Base-by-base conservation (phyloP, 2,888 invertebrate genomes). In the Lobophora halterata region DNA sequence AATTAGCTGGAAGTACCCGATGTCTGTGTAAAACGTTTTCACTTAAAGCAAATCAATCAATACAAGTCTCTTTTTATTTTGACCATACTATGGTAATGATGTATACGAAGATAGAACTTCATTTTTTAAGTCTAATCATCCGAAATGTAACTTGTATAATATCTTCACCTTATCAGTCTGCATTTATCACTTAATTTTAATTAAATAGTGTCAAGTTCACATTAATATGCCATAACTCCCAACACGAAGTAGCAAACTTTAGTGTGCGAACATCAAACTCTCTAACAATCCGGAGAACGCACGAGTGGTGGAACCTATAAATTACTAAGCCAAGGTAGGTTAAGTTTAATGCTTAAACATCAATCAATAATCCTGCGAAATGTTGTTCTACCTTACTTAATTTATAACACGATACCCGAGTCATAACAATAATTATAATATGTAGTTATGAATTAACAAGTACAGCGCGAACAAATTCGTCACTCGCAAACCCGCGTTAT, bases 241-340 rank as follows among this genome's bases (percentile, higher is more conserved):
- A 46, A 44, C 51, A 24, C 38, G 52, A 55, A 60, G 51, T 51
- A 49, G 46, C 41, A 49, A 62, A 57, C 61, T 60, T 45, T 37
- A 30, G 47, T 47, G 47, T 38, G 52, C 43, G 45, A 45, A 47
- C 52, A 45, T 55, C 55, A 58, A 65, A 65, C 64, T 70, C 65
- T 60, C 53, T 50, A 74, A 73, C 73, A 71, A 69, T 70, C 60
- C 66, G 49, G 61, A 54, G 59, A 63, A 63, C 62, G 60, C 56
- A 56, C 54, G 51, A 63, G 55, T 61, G 59, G 59, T 49, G 55
- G 54, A 63, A 56, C 68, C 69, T 62, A 71, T 76, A 73, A 74
- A 73, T 76, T 75, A 73, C 67, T 62, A 62, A 64, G 58, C 52
- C 51, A 41, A 59, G 55, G 64, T 66, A 64, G 66, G 67, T 65